Base-by-base conservation (phyloP, 2,113 vertebrate genomes). In the Uria lomvia region DNA sequence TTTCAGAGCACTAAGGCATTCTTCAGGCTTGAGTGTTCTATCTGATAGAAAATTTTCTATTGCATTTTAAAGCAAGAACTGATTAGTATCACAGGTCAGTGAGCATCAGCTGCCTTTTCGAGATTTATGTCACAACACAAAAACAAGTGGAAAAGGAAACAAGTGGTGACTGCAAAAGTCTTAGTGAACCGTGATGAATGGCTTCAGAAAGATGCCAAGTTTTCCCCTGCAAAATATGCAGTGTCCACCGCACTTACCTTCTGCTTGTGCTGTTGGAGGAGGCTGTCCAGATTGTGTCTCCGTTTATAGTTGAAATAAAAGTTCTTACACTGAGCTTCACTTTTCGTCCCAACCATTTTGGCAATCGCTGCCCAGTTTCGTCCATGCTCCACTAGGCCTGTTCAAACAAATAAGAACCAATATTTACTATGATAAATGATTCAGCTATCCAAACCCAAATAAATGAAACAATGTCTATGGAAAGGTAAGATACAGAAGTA, bases 221-320 rank as follows among this genome's bases (percentile, higher is more conserved):
- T 40, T 70, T 85, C 10, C 56, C 38, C 42, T 19, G 23, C 10
- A 68, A 85, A 87, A 72, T 15, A 82, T 2, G 53, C 21, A 7
- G 1, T 10, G 47, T 5, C 30, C 40, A 58, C 26, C 22, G 62
- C 6, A 55, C 38, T 92, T 93, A 98, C 98, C 96, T 98, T 98
- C 95, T 99, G 99, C 84, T 99, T 99, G 97, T 99, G 99, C 96
- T 99, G 99, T 87, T 99, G 99, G 24, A 99, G 98, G 30, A 99
- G 98, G 94, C 99, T 99, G 97, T 99, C 99, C 86, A 99, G 98
- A 87, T 99, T 99, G 95, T 99, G 99, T 47, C 99, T 98, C 91
- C 99, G 98, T 97, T 99, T 99, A 92, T 99, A 99, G 95, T 99
- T 99, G 95, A 99, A 99, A 95, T 99, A 99, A 96, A 99, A 99